phyloP scores from a whole-genome alignment of 2,113 vertebrate species.

The Nycticryphes semicollaris region DNA sequence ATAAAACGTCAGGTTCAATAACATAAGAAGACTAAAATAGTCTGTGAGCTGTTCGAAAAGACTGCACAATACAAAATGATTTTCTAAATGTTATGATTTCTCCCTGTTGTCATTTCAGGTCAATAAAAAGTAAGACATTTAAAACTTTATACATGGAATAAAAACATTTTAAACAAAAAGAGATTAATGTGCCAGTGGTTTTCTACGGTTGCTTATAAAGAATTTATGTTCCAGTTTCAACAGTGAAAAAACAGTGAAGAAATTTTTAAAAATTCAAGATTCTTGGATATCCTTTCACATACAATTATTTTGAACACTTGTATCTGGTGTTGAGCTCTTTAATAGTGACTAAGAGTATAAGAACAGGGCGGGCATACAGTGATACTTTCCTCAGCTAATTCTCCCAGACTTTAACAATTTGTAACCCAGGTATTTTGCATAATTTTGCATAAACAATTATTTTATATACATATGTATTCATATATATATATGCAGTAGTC shows the following conservation, averaged over 20 bases:
- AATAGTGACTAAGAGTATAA: not conserved
- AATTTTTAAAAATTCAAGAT: not conserved
- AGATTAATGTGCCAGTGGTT: not conserved
- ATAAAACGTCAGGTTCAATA: constrained; percentile 5
- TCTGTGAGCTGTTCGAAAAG: not conserved
- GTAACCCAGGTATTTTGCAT: not conserved
- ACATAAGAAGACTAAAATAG: not conserved
- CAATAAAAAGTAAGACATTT: not conserved
- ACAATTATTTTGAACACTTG: not conserved
- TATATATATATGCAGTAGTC: not conserved
- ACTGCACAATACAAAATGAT: not conserved
- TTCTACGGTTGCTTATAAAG: not conserved
- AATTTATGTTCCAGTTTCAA: not conserved
- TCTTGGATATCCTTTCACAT: not conserved
- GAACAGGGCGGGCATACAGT: not conserved
- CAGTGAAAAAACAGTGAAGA: not conserved
- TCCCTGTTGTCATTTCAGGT: not conserved
- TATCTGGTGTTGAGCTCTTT: not conserved
- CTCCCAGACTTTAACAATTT: not conserved
- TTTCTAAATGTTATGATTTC: not conserved
- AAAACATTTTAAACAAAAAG: not conserved
- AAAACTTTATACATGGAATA: not conserved
- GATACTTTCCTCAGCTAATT: not conserved
- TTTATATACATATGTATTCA: not conserved
- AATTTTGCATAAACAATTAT: not conserved